A percentile compares a stretch with the other conserved stretches of the same genome.
phyloP scores from a whole-genome alignment of 2,888 invertebrate species.

The Altica lythri region DNA sequence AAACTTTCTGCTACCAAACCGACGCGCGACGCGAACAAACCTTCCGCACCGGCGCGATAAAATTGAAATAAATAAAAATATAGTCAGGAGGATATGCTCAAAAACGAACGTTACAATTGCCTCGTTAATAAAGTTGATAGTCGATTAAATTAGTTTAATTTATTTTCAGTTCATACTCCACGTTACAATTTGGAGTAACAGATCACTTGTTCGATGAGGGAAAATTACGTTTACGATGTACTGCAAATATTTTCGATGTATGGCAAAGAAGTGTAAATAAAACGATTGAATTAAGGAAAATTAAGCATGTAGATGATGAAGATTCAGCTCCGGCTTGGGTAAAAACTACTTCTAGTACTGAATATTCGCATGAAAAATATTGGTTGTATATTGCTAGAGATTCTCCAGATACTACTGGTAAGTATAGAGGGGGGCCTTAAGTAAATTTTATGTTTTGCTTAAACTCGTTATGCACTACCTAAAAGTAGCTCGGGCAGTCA shows the following conservation, averaged over 20 bases:
- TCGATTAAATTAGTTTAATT: too few relatives aligned
- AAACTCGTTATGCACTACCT: neutral
- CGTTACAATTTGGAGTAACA: conserved; percentile 48
- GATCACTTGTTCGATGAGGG: conserved; percentile 50
- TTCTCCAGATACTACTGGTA: conserved; percentile 27
- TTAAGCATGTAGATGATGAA: conserved; percentile 29
- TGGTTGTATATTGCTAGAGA: conserved; percentile 28
- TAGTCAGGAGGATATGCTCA: too few relatives aligned
- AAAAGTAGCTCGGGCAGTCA: too few relatives aligned
- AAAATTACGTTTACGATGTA: conserved; percentile 64
- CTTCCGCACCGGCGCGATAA: too few relatives aligned
- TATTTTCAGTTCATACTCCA: conserved; percentile 50
- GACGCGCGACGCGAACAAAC: too few relatives aligned
- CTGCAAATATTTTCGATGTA: conserved; percentile 67
- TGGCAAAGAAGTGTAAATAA: conserved; percentile 72
- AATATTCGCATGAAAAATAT: conserved; percentile 25
- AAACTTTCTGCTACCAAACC: too few relatives aligned
- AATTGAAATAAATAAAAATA: too few relatives aligned
- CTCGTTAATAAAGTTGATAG: too few relatives aligned
- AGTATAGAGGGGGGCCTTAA: neutral
- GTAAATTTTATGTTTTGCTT: neutral
- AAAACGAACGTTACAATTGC: too few relatives aligned
- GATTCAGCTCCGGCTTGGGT: conserved; percentile 20
- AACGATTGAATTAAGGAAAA: conserved; percentile 64
- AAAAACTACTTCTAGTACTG: conserved; percentile 25